phyloP scores from a whole-genome alignment of 2,888 invertebrate species.

The Pilophorus perplexus region DNA sequence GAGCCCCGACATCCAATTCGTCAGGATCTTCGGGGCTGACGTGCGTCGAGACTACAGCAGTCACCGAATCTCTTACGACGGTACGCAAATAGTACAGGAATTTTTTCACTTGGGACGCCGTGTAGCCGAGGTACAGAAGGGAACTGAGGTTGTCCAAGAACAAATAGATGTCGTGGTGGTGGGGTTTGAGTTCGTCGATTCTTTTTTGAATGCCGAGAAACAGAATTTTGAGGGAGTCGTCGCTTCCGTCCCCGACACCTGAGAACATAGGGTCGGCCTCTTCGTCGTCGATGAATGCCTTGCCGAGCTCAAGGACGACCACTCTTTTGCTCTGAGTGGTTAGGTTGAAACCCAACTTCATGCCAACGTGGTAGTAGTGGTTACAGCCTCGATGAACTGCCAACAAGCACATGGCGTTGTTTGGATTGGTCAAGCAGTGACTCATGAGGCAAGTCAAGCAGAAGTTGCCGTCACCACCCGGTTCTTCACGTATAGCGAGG shows the following conservation, averaged over 20 bases:
- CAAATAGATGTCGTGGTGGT: conserved; percentile 33
- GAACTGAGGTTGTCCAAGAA: conserved; percentile 43
- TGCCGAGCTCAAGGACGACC: conserved; percentile 5
- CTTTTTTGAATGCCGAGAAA: conserved; percentile 31
- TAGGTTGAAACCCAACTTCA: conserved; percentile 44
- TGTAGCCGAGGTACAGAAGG: conserved; percentile 36
- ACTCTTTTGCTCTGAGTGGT: conserved; percentile 19
- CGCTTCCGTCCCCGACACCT: not conserved
- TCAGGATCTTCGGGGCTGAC: conserved; percentile 37
- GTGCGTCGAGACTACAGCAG: conserved; percentile 40
- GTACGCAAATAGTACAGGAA: conserved; percentile 40
- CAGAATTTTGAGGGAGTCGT: conserved; percentile 19
- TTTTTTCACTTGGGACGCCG: conserved; percentile 7
- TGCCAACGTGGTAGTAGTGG: conserved; percentile 44
- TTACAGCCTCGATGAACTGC: conserved; percentile 34
- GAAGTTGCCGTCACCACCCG: conserved; percentile 39
- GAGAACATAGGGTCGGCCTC: not conserved
- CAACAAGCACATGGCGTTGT: conserved; percentile 35
- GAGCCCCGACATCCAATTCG: conserved; percentile 13
- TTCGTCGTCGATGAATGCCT: conserved; percentile 9
- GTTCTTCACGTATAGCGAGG: conserved; percentile 42
- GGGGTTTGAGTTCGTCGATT: conserved; percentile 24
- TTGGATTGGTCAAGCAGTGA: conserved; percentile 34
- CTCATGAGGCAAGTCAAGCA: conserved; percentile 39
- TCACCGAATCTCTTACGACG: conserved; percentile 10